Percentiles rank a stretch among this genome's conserved stretches.
phyloP scores from a whole-genome alignment of 1,140 invertebrate genomes.

The Saccostrea echinata region DNA sequence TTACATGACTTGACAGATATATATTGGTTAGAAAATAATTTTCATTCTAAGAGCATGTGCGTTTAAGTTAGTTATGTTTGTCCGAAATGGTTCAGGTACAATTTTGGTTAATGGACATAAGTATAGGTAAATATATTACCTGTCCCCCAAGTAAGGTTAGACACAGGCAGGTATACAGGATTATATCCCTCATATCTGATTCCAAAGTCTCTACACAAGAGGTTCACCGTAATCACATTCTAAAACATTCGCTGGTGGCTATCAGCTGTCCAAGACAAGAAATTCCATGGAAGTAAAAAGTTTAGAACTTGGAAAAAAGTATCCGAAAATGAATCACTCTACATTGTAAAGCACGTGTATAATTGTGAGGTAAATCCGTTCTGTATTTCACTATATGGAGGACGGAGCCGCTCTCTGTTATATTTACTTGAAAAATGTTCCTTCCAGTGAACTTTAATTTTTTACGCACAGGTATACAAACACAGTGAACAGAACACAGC shows the following conservation, averaged over 20 bases:
- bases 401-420: constrained; percentile 1
- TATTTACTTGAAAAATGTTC: constrained; percentile 25
- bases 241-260: not conserved
- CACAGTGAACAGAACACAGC: not conserved
- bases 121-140: constrained; percentile 24
- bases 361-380: constrained; percentile 5
- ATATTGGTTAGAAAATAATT: not conserved
- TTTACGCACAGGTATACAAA: constrained; percentile 31
- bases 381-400: not conserved
- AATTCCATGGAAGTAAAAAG: constrained; percentile 22
- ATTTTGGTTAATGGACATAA: constrained; percentile 18
- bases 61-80: not conserved
- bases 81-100: not conserved
- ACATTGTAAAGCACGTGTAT: not conserved
- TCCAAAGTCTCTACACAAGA: constrained; percentile 22
- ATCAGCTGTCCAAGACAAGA: not conserved
- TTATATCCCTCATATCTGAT: constrained; percentile 5
- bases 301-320: not conserved
- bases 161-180: constrained; percentile 10
- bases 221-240: constrained; percentile 12
- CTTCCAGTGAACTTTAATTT: constrained; percentile 28
- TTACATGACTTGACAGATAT: not conserved
- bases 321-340: not conserved
- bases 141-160: not conserved
- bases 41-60: not conserved